Percentiles rank a stretch among this genome's conserved stretches.
Conservation (phyloP, 2,888 invertebrate genomes). For the Andrena camellia region DNA sequence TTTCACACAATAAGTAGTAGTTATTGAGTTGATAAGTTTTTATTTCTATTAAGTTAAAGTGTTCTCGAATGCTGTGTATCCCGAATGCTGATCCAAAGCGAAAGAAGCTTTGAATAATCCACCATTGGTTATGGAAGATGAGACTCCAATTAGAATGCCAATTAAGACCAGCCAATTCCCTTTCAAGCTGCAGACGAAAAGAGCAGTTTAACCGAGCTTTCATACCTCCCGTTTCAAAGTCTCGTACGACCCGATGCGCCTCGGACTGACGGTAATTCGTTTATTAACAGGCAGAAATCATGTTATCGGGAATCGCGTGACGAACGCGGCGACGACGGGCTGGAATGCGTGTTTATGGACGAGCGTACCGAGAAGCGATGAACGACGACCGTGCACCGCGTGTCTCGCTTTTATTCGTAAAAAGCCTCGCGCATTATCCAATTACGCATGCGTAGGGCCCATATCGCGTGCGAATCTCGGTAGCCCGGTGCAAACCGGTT, state of each 20-base stretch:
- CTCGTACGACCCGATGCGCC: neutral
- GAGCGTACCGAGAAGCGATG: conserved; percentile 21
- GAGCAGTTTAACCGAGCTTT: neutral
- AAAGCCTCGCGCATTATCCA: conserved; percentile 37
- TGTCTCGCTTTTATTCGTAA: conserved; percentile 24
- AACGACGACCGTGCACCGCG: conserved; percentile 17
- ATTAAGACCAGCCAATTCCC: neutral
- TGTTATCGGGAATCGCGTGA: conserved; percentile 42
- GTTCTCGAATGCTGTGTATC: too few relatives aligned
- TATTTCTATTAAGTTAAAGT: too few relatives aligned
- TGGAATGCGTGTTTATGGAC: conserved; percentile 34
- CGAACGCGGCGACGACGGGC: conserved; percentile 7
- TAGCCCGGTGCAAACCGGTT: conserved; percentile 40
- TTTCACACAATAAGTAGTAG: too few relatives aligned
- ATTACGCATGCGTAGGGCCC: conserved; percentile 36
- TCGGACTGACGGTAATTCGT: conserved; percentile 29
- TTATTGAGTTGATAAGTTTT: too few relatives aligned
- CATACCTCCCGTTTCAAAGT: neutral
- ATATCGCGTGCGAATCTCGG: conserved; percentile 38
- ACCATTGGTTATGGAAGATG: neutral
- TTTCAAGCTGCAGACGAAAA: neutral
- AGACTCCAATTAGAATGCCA: conserved; percentile 14
- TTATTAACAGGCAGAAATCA: conserved; percentile 45
- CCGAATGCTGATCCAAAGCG: too few relatives aligned
- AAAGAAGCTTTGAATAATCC: neutral